A percentile compares a stretch with the other conserved stretches of the same genome.
Conservation (phyloP, 2,888 invertebrate genomes). For the Tupiocoris notatus region DNA sequence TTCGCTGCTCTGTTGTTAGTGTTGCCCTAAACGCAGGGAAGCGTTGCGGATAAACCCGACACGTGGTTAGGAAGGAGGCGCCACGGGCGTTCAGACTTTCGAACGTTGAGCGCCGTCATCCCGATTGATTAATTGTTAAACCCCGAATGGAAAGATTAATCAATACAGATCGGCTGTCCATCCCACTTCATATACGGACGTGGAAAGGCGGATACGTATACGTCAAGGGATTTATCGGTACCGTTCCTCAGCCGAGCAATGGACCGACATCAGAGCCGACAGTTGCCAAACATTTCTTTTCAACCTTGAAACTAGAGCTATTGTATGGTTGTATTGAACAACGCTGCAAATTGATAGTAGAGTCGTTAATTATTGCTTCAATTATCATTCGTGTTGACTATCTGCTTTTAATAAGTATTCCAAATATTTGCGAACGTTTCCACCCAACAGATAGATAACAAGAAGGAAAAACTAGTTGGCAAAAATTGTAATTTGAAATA, state of each 20-base stretch:
- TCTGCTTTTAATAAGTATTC: too few species aligned
- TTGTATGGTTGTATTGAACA: too few species aligned
- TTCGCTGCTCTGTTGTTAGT: too few species aligned
- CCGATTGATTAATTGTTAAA: background rate
- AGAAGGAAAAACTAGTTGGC: too few species aligned
- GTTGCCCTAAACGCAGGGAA: background rate
- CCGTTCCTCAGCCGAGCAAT: background rate
- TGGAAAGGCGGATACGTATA: background rate
- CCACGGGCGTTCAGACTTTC: background rate
- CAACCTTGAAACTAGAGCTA: too few species aligned
- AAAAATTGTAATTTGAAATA: too few species aligned
- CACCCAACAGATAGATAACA: too few species aligned
- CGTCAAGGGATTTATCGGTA: background rate
- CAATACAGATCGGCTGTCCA: background rate
- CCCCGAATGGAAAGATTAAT: background rate
- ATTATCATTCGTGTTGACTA: too few species aligned
- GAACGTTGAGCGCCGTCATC: background rate
- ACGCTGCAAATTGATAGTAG: too few species aligned
- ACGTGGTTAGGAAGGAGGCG: background rate
- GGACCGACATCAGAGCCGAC: background rate
- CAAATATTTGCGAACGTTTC: too few species aligned
- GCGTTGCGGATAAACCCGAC: background rate
- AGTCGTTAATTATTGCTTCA: too few species aligned
- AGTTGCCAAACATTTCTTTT: too few species aligned
- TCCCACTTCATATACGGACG: background rate